Evolutionary conservation across 2,888 invertebrate genomes (phyloP), one percentile per base, ranked within the genome.

Genomic region (Schrankia costaestrigalis): DNA sequence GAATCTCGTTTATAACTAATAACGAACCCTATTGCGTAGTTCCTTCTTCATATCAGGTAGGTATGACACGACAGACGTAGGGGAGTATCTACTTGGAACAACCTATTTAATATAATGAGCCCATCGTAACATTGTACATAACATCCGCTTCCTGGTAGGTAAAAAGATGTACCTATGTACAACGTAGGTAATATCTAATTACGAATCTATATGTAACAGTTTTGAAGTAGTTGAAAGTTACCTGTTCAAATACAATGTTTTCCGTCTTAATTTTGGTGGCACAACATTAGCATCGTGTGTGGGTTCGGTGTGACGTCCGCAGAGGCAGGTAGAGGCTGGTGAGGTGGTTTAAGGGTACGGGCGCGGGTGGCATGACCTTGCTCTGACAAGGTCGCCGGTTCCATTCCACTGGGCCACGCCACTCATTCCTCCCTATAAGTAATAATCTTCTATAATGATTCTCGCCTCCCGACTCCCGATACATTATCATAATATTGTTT

Each of bases 351-450:
- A 38, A 59, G 43, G 46, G 54, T 46, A 47, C 43, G 56, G 56
- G 61, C 31, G 62, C 43, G 62, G 64, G 69, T 51, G 68, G 59
- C 51, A 59, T 73, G 82, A 80, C 82, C 82, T 85, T 83, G 82
- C 76, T 71, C 74, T 71, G 62, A 49, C 85, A 85, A 85, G 84
- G 85, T 82, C 79, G 70, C 59, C 56, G 71, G 71, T 71, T 77
- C 66, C 72, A 78, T 78, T 81, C 78, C 79, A 75, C 74, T 76
- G 69, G 60, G 66, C 64, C 59, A 67, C 65, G 62, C 70, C 70
- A 67, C 70, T 71, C 69, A 63, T 68, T 64, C 59, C 69, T 67
- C 67, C 63, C 65, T 58, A 37, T 66, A n/a, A n/a, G n/a, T n/a
- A 59, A 71, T 75, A 76, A 68, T 76, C 70, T 78, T 78, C 77